A percentile compares a stretch with the other conserved stretches of the same genome.
These are phyloP conservation scores for Chauna torquata DNA, from an alignment of 2,113 vertebrate genomes.

Conservation along the genomic window DNA sequence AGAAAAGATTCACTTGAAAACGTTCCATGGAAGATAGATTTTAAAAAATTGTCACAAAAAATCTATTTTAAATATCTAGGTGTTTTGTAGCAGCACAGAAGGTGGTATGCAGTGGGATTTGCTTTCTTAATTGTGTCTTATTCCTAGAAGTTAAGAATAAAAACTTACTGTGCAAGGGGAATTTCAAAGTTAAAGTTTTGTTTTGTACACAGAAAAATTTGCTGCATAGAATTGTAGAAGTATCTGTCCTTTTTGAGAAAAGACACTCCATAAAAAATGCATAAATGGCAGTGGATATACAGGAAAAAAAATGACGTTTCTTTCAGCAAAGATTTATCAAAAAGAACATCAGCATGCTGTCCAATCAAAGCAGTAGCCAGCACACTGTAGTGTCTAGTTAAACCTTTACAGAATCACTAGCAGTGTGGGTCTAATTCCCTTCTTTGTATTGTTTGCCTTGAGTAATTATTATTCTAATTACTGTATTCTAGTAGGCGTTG, in stretches of 20 bases:
- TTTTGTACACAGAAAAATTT: neutral
- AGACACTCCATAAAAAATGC: neutral
- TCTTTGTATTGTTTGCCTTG: neutral
- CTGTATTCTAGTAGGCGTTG: neutral
- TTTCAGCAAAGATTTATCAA: neutral
- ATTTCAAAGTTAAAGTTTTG: neutral
- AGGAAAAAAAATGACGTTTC: accelerated
- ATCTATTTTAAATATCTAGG: neutral
- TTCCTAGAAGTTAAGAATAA: neutral
- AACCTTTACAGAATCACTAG: neutral
- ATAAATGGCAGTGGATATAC: accelerated
- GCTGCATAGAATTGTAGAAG: accelerated
- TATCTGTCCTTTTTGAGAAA: neutral
- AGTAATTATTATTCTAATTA: neutral
- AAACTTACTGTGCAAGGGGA: neutral
- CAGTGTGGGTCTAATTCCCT: neutral
- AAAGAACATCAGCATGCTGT: neutral
- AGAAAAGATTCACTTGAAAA: neutral
- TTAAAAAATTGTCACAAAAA: neutral
- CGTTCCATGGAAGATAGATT: neutral
- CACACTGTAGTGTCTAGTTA: neutral
- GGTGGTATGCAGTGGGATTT: neutral
- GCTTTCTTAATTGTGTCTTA: neutral
- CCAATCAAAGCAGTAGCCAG: neutral
- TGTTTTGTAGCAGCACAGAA: neutral